Evolutionary conservation across 2,797 vertebrate species (phyloP), one percentile per base, ranked within the genome.

Genomic region (Buphagus erythrorhynchus): DNA sequence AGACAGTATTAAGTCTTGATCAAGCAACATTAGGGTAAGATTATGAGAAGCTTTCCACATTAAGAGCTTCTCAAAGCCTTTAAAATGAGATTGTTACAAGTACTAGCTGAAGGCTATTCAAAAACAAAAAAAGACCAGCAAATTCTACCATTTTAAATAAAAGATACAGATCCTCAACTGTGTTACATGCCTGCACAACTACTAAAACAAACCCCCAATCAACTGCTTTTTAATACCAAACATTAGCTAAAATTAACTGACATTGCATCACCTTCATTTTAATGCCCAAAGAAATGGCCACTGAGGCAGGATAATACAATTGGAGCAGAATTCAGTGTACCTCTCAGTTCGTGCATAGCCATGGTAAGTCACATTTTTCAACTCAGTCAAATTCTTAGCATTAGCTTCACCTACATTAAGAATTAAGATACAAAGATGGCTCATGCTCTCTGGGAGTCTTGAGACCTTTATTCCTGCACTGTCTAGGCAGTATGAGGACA

Each of bases 1-100:
- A 5, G 5, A 78, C 26, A 72, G 69, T 18, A 68, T 78, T 92
- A 93, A 93, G 66, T 72, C 82, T 83, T 33, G 35, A 90, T 81
- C 85, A 74, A 85, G 85, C 46, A 80, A 95, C 66, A 68, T 68
- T 65, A 95, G 51, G 26, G 46, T 33, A 82, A 94, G 89, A 95
- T 74, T 78, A 93, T 36, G 59, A 88, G 80, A 58, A 89, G 79
- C 71, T 57, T 90, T 93, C 66, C 79, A 95, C 29, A 72, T 77
- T 87, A 90, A 75, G 45, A 82, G 43, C 76, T 84, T 72, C 83
- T 76, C 84, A 92, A 90, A 94, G 80, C 69, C 68, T 75, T 92
- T 54, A 73, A 62, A 94, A 88, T 36, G 33, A 49, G 76, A 81
- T 57, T 92, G 59, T 43, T 79, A 73, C 16, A 93, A 89, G 78